Conservation (phyloP, 1,140 invertebrate genomes). For the Zeugodacus cucurbitae region DNA sequence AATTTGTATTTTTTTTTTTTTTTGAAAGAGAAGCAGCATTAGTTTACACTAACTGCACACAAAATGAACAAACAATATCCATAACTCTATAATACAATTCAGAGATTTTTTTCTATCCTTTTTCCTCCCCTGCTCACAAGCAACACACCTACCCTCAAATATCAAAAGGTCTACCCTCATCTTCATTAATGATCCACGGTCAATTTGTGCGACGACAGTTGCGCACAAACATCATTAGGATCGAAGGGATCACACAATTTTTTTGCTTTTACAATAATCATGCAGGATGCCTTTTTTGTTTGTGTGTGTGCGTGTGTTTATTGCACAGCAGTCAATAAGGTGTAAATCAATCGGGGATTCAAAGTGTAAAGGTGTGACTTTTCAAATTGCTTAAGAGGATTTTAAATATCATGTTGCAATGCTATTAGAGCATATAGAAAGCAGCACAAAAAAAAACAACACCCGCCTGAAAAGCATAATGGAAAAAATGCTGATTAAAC, state of each 20-base stretch:
- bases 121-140: not conserved
- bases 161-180: not conserved
- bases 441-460: not conserved
- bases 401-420: not conserved
- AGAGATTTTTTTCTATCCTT: not conserved
- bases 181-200: not conserved
- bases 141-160: not conserved
- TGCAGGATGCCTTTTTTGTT: not conserved
- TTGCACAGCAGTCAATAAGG: not conserved
- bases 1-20: too few species aligned
- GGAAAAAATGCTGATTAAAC: not conserved
- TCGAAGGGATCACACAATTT: not conserved
- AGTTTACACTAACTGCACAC: not conserved
- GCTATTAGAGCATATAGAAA: not conserved
- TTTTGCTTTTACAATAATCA: not conserved
- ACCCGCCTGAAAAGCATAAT: not conserved
- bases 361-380: conserved; percentile 13
- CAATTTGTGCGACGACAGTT: conserved; percentile 34
- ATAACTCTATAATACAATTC: not conserved
- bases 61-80: not conserved
- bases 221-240: conserved; percentile 28
- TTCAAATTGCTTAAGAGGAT: not conserved
- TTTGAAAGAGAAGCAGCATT: not conserved
- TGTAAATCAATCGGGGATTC: not conserved
- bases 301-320: not conserved